A percentile compares a stretch with the other conserved stretches of the same genome.
Conservation (phyloP, 2,113 vertebrate genomes). For the Scytalopus superciliaris region DNA sequence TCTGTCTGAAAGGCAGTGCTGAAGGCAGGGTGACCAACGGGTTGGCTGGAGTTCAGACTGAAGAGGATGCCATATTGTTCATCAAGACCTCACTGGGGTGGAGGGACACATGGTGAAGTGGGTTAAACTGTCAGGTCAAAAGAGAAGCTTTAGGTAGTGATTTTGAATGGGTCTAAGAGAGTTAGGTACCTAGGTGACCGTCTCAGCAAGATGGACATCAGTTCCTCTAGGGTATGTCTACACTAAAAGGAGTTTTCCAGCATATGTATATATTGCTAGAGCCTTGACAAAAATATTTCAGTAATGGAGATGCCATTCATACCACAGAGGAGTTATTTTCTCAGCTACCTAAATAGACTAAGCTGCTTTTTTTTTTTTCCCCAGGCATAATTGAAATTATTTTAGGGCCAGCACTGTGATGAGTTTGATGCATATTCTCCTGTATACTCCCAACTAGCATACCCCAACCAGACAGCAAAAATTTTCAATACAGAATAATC, state of each 20-base stretch:
- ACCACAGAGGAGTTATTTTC: constrained; percentile 16
- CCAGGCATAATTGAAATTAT: neutral
- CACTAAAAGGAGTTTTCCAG: neutral
- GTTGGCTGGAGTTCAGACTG: neutral
- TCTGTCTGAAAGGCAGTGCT: fast-evolving
- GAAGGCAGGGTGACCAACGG: neutral
- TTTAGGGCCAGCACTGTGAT: neutral
- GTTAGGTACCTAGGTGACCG: neutral
- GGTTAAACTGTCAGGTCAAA: neutral
- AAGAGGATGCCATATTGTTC: neutral
- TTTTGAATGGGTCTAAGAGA: neutral
- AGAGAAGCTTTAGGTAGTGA: neutral
- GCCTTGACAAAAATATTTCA: neutral
- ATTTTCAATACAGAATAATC: neutral
- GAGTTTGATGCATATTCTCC: neutral
- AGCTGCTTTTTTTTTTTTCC: neutral
- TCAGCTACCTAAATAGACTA: constrained; percentile 26
- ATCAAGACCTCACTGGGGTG: neutral
- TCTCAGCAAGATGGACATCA: neutral
- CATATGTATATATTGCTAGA: neutral
- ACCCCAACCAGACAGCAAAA: neutral
- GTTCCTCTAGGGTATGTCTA: neutral
- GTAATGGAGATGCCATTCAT: constrained; percentile 22
- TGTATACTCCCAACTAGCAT: neutral
- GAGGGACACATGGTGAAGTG: neutral